A percentile compares a stretch with the other conserved stretches of the same genome.
Conservation (phyloP, 2,113 vertebrate species). For the Eubucco bourcierii region DNA sequence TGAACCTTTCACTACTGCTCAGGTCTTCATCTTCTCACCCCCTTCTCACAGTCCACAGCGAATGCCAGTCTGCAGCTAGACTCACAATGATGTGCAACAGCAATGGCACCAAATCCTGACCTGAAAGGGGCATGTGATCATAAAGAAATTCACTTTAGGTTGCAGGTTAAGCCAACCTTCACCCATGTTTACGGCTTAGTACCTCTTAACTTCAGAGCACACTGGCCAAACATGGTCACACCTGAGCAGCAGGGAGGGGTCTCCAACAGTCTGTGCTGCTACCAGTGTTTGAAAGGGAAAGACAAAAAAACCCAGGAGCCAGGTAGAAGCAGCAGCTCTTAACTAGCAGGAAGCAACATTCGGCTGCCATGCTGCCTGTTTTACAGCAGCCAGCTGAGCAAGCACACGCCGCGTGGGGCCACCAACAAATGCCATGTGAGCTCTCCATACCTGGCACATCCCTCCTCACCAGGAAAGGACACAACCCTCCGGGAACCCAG, state of each 20-base stretch:
- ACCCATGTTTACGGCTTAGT: fast-evolving
- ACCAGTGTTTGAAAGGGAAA: background rate
- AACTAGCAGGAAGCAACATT: background rate
- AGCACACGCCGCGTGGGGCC: background rate
- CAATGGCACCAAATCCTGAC: background rate
- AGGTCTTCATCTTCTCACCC: background rate
- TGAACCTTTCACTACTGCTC: background rate
- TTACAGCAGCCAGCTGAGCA: fast-evolving
- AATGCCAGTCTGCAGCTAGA: background rate
- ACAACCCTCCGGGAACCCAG: background rate
- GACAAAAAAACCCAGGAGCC: background rate
- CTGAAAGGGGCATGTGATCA: background rate
- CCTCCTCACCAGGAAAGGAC: background rate
- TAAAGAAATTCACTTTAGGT: background rate
- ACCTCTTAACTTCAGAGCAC: background rate
- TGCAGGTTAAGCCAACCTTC: background rate
- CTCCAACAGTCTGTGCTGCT: fast-evolving
- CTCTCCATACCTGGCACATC: background rate
- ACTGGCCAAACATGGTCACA: background rate
- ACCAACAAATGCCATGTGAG: background rate
- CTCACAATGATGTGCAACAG: fast-evolving
- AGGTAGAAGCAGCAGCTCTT: background rate
- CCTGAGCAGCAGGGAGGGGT: background rate
- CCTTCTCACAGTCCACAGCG: fast-evolving
- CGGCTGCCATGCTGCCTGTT: fast-evolving